Evolutionary conservation across 2,113 vertebrate genomes (phyloP), one percentile per base, ranked within the genome.

Genomic region (Eclectus roratus): DNA sequence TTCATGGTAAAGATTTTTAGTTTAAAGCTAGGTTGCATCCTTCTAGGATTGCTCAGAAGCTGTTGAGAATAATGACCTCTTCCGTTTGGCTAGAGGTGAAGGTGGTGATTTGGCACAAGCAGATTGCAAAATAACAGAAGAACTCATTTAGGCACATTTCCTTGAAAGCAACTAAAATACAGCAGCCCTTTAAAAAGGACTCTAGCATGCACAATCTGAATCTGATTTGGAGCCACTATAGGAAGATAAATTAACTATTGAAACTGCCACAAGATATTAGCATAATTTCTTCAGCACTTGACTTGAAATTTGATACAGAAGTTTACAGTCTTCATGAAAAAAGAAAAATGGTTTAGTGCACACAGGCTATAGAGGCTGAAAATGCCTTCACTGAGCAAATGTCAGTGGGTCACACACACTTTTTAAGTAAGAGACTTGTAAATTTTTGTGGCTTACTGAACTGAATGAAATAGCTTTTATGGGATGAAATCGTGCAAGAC

Each of bases 351-450:
- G 1, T 55, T 70, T 47, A 64, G 43, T 35, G 29, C 8, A 89
- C 39, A 82, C 11, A 61, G 9, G 6, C 19, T 61, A 20, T 6
- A 72, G 8, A 14, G 13, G 15, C 8, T 89, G 8, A 49, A 63
- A 79, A 76, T 3, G 11, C 2, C 8, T 53, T 65, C 61, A 20
- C 8, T 44, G 16, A 72, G 33, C 7, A 64, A 93, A 71, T 23
- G 12, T 5, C 31, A 28, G 6, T 21, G 5, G 16, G 24, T 44
- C 5, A 37, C 9, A 39, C 3, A 31, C 0, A 6, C 8, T 8
- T 58, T 60, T 58, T 58, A 58, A 46, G 6, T 56, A 52, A n/a
- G 7, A 68, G 50, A 47, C 6, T 64, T 79, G 14, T 20, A 53
- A n/a, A 12, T 84, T 18, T 58, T 55, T 79, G 9, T 41, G 13